phyloP scores from a whole-genome alignment of 2,888 invertebrate genomes.

The Hofmannophila pseudospretella region DNA sequence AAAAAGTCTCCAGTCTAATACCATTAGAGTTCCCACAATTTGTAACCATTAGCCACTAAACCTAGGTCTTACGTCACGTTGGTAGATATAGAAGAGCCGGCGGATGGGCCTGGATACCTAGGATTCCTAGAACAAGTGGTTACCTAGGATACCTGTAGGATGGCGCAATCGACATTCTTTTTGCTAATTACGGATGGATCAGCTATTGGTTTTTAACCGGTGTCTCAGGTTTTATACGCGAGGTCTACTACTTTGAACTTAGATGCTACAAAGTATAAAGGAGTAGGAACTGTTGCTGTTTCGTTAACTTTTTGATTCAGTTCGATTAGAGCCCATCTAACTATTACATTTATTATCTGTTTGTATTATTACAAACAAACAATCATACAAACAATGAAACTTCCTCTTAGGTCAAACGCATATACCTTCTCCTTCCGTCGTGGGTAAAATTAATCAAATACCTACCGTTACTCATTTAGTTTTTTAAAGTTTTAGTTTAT shows the following conservation, averaged over 20 bases:
- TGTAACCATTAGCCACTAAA: constrained; percentile 41
- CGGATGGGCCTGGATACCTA: constrained; percentile 13
- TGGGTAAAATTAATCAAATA: too few relatives aligned
- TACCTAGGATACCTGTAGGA: constrained; percentile 4
- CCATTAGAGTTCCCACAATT: constrained; percentile 45
- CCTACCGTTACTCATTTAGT: too few relatives aligned
- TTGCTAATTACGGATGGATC: constrained; percentile 8
- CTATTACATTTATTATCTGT: too few relatives aligned
- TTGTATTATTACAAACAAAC: too few relatives aligned
- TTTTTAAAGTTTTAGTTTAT: too few relatives aligned
- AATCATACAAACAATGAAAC: too few relatives aligned
- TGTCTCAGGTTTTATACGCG: not conserved
- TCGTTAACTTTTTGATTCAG: too few relatives aligned
- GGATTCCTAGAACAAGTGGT: constrained; percentile 12
- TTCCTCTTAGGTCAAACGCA: too few relatives aligned
- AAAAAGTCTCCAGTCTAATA: constrained; percentile 30
- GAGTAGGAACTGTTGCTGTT: too few relatives aligned
- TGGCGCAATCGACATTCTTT: constrained; percentile 11
- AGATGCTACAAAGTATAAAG: too few relatives aligned
- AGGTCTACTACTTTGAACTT: not conserved
- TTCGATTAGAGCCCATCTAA: too few relatives aligned
- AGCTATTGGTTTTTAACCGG: constrained; percentile 2
- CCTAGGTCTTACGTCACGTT: constrained; percentile 25
- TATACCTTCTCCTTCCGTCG: too few relatives aligned
- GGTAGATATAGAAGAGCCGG: constrained; percentile 14